A percentile compares a stretch with the other conserved stretches of the same genome.
Conservation (phyloP, 2,888 invertebrate species). For the Drosophila greeni region DNA sequence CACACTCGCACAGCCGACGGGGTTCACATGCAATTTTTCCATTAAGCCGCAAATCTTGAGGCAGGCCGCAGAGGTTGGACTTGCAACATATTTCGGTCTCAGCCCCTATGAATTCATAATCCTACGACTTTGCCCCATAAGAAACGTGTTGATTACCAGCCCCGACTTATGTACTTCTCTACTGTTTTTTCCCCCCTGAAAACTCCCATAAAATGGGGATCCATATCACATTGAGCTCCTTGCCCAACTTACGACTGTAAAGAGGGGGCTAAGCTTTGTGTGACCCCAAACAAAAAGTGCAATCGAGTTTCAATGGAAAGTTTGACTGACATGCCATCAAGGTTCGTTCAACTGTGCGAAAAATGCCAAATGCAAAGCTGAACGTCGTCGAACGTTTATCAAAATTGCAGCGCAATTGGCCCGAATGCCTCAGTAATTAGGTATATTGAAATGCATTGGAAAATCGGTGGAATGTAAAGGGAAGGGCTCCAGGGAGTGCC, state of each 20-base stretch:
- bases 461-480: not conserved
- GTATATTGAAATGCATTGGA: not conserved
- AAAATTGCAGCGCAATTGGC: constrained; percentile 25
- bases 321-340: constrained; percentile 54
- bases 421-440: constrained; percentile 28
- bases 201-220: constrained; percentile 21
- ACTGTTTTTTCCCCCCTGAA: constrained; percentile 1
- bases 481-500: constrained; percentile 9
- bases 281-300: constrained; percentile 47
- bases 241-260: constrained; percentile 44
- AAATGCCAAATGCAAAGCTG: constrained; percentile 21
- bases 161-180: constrained; percentile 1
- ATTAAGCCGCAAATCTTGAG: constrained; percentile 50
- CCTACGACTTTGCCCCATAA: constrained; percentile 17
- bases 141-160: constrained; percentile 61
- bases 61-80: constrained; percentile 27
- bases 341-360: constrained; percentile 63
- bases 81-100: constrained; percentile 42
- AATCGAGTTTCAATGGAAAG: constrained; percentile 17
- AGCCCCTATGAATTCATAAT: constrained; percentile 13
- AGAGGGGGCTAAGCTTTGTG: constrained; percentile 15
- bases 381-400: constrained; percentile 29
- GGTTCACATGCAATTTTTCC: constrained; percentile 71
- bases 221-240: constrained; percentile 57
- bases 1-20: constrained; percentile 12